Base-by-base conservation (phyloP, 2,797 vertebrate genomes). In the Sarcoramphus papa region DNA sequence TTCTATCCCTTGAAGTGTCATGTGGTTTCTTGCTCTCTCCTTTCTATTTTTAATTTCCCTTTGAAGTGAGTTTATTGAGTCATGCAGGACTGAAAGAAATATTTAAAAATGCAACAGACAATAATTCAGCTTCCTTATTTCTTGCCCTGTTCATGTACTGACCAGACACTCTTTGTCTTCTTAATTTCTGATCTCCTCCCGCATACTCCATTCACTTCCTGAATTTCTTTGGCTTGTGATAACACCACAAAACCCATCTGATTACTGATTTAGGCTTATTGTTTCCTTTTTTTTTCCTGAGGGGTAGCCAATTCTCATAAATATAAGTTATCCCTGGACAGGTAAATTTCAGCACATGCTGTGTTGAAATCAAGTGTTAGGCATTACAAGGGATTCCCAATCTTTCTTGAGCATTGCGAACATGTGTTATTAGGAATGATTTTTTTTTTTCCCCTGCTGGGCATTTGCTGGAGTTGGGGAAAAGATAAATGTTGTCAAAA, bases 31-130 rank as follows among this genome's bases (percentile, higher is more conserved):
- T 87, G 54, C 43, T 70, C 41, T 74, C 27, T 47, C 25, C 35
- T 85, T 84, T 67, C 86, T 96, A 18, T 92, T 91, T 96, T 93
- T 95, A 74, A 33, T 85, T 94, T 73, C 16, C 19, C 27, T 95
- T 95, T 94, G 87, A 92, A 91, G n/a, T 51, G 12, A 85, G 35
- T 40, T 87, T 74, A 70, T 35, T 89, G 88, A 88, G 68, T 81
- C 75, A 62, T 0, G 0, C 12, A 59, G 40, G 51, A 93, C 72
- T 85, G 48, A 69, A 92, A 85, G 22, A 77, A 75, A 83, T 30
- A 19, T 14, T 74, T 54, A 24, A 37, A 87, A 86, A 45, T 18
- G 15, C n/a, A 76, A 31, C 31, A 73, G 48, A 65, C 57, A 80
- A 43, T 82, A 79, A 86, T 70, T 83, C 21, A 41, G 8, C 74